Conservation (phyloP, 2,888 invertebrate genomes). For the Ophion costatus region DNA sequence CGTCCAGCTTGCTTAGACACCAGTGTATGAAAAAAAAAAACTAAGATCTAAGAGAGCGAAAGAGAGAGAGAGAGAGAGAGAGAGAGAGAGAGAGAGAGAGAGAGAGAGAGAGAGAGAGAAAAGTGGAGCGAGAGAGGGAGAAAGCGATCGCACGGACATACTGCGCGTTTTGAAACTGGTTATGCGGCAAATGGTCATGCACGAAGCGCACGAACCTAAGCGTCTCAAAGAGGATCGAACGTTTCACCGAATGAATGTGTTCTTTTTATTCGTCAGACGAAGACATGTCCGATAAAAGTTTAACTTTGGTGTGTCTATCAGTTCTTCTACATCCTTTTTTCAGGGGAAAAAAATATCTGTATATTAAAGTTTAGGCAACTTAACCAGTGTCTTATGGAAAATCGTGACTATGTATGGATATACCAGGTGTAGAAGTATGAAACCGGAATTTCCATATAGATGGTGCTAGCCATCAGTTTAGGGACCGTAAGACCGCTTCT, state of each 20-base stretch:
- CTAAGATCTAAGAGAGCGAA: neutral
- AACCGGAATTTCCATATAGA: no score
- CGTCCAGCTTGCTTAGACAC: conserved; percentile 13
- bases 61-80: neutral
- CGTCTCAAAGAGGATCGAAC: no score
- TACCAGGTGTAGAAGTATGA: no score
- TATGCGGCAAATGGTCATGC: conserved; percentile 19
- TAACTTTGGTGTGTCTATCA: conserved; percentile 37
- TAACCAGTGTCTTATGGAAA: no score
- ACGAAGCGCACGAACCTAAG: conserved; percentile 4
- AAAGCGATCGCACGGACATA: conserved; percentile 6
- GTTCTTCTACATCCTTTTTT: no score
- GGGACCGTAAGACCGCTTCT: no score
- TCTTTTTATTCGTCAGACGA: neutral
- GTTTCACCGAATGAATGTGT: conserved; percentile 7
- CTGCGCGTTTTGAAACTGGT: conserved; percentile 45
- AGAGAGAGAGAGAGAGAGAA: neutral
- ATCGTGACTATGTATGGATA: no score
- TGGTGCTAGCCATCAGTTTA: no score
- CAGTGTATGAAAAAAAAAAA: neutral
- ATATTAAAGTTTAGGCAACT: no score
- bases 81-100: neutral
- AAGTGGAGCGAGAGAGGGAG: neutral
- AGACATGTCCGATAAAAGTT: conserved; percentile 12
- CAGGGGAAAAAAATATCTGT: no score